Percentiles rank a stretch among this genome's conserved stretches.
Conservation (phyloP, 2,113 vertebrate species). For the Paradoxurus hermaphroditus region DNA sequence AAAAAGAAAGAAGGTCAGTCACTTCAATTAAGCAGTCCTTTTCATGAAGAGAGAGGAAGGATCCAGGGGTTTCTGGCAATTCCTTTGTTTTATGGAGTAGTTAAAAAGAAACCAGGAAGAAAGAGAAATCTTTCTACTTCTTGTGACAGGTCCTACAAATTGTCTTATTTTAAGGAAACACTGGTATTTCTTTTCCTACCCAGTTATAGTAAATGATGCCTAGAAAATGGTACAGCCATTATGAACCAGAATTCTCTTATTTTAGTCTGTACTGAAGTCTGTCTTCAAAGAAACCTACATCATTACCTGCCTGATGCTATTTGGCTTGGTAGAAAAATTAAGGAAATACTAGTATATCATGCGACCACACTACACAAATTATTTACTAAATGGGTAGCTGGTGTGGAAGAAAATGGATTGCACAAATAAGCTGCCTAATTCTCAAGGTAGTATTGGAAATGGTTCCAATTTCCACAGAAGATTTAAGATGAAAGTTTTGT, state of each 20-base stretch:
- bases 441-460: slow-evolving; percentile 43
- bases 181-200: slow-evolving; percentile 46
- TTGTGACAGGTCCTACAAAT: slow-evolving; percentile 71
- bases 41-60: slow-evolving; percentile 49
- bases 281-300: slow-evolving; percentile 56
- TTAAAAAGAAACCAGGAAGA: slow-evolving; percentile 75
- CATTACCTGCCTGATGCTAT: slow-evolving; percentile 43
- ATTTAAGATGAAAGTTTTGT: slow-evolving; percentile 57
- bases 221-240: slow-evolving; percentile 66
- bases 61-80: slow-evolving; percentile 73
- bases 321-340: slow-evolving; percentile 59
- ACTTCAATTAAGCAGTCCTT: slow-evolving; percentile 75
- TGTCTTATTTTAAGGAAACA: slow-evolving; percentile 77
- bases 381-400: slow-evolving; percentile 32
- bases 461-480: neutral
- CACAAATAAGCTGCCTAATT: slow-evolving; percentile 53
- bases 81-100: slow-evolving; percentile 81
- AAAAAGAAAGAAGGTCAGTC: slow-evolving; percentile 41
- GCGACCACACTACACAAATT: slow-evolving; percentile 45
- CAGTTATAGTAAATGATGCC: slow-evolving; percentile 64
- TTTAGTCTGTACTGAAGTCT: slow-evolving; percentile 60
- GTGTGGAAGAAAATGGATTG: slow-evolving; percentile 24
- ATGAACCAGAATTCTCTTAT: slow-evolving; percentile 45
- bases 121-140: slow-evolving; percentile 71
- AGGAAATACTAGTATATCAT: neutral